Percentiles rank a stretch among this genome's conserved stretches.
phyloP scores from a whole-genome alignment of 1,140 invertebrate species.

The Ridgeia piscesae region DNA sequence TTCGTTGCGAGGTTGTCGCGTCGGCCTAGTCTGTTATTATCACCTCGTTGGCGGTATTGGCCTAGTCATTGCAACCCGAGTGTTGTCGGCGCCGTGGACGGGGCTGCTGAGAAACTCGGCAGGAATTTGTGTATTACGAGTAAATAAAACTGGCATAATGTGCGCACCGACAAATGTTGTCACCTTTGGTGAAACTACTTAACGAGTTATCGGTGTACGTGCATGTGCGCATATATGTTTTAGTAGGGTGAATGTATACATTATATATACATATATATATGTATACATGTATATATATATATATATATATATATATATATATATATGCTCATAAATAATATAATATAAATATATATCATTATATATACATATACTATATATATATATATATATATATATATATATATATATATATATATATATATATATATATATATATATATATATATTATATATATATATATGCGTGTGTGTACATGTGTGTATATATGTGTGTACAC shows the following conservation, averaged over 20 bases:
- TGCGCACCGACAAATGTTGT: background rate
- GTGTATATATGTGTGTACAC: too few species aligned
- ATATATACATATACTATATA: too few species aligned
- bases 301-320: too few species aligned
- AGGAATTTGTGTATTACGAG: background rate
- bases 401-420: too few species aligned
- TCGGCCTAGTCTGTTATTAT: background rate
- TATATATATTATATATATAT: too few species aligned
- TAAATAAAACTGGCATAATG: background rate
- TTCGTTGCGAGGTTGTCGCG: background rate
- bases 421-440: too few species aligned
- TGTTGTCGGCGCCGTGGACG: background rate
- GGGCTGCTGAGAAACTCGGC: background rate
- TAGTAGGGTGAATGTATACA: too few species aligned
- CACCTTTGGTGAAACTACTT: background rate
- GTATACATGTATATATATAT: too few species aligned
- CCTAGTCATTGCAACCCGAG: background rate
- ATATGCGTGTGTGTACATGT: too few species aligned
- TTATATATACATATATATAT: too few species aligned
- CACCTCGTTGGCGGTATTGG: background rate
- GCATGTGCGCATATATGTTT: background rate
- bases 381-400: too few species aligned
- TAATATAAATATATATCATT: background rate
- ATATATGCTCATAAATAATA: too few species aligned
- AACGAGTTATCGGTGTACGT: background rate